Conservation (phyloP, 2,797 vertebrate genomes). For the Liasis olivaceus region DNA sequence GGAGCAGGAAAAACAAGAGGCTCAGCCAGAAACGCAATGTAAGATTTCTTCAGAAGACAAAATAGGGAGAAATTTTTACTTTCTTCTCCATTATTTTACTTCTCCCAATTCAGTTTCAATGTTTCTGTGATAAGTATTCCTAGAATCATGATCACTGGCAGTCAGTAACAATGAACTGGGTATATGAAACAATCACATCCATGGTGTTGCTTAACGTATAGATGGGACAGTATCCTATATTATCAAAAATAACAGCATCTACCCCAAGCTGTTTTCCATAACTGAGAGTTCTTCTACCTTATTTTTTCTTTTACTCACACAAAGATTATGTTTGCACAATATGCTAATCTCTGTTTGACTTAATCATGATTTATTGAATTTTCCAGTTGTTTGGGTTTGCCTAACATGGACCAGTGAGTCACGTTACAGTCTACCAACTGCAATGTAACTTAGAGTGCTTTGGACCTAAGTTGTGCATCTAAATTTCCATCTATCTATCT, state of each 20-base stretch:
- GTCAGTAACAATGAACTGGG: neutral
- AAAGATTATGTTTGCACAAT: too few species aligned
- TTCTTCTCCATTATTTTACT: neutral
- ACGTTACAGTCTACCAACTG: too few species aligned
- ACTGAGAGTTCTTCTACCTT: neutral
- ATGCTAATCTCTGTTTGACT: too few species aligned
- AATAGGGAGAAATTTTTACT: neutral
- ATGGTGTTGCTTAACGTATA: neutral
- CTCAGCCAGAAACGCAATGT: neutral
- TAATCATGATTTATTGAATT: too few species aligned
- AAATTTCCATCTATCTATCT: too few species aligned
- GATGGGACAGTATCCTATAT: constrained; percentile 12
- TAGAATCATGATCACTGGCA: neutral
- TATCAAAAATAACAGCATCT: neutral
- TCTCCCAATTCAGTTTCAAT: neutral
- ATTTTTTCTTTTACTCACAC: neutral
- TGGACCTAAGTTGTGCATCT: too few species aligned
- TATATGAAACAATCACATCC: neutral
- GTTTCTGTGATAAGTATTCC: neutral
- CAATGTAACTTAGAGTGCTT: too few species aligned
- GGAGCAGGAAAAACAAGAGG: neutral
- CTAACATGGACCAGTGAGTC: too few species aligned
- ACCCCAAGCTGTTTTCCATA: neutral
- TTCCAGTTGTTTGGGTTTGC: too few species aligned
- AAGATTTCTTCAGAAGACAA: neutral